Evolutionary conservation across 2,113 vertebrate genomes (phyloP).

Genomic region (Toxostoma redivivum): DNA sequence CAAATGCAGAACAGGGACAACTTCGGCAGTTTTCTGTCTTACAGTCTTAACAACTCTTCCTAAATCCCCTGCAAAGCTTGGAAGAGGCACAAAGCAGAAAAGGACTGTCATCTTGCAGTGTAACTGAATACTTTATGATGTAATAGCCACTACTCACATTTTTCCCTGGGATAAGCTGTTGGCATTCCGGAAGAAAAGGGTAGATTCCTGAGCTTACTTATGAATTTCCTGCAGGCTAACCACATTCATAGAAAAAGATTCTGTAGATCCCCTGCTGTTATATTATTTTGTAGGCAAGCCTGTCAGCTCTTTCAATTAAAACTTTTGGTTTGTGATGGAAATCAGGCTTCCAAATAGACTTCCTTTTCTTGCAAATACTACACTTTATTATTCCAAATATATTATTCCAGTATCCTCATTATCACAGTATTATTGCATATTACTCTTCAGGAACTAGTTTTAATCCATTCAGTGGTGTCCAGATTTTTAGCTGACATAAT

Average conservation of each 20-base stretch:
- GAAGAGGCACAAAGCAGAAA: not conserved
- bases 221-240: not conserved
- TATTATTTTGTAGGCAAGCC: not conserved
- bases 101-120: not conserved
- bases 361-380: not conserved
- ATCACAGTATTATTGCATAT: not conserved
- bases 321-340: not conserved
- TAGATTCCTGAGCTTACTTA: not conserved
- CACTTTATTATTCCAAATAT: not conserved
- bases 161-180: not conserved
- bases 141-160: not conserved
- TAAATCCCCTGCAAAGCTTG: not conserved
- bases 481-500: not conserved
- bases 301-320: not conserved
- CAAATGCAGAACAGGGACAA: not conserved
- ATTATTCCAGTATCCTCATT: not conserved
- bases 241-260: not conserved
- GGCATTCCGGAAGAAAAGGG: not conserved
- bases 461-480: not conserved
- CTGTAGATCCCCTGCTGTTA: not conserved
- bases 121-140: not conserved
- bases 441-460: not conserved
- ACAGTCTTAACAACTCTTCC: not conserved
- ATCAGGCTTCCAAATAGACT: not conserved
- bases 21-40: not conserved